Conservation (phyloP, 2,797 vertebrate genomes). For the Acipenser transmontanus region DNA sequence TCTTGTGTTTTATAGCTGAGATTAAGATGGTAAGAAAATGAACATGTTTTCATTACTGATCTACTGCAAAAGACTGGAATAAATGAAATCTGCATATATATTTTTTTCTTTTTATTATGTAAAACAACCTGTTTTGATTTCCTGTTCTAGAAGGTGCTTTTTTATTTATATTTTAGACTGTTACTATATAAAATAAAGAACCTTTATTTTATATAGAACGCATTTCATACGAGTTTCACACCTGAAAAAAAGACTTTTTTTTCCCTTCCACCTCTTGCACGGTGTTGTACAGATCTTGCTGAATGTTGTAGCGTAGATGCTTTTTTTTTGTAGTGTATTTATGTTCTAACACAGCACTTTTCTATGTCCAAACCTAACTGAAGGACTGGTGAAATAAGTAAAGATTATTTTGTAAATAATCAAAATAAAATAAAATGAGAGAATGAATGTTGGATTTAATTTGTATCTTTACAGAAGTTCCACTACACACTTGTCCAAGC, state of each 20-base stretch:
- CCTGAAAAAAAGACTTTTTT: constrained; percentile 31
- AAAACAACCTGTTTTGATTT: constrained; percentile 4
- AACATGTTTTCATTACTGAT: too few relatives aligned
- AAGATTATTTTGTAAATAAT: constrained; percentile 45
- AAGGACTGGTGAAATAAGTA: constrained; percentile 52
- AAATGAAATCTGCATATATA: too few relatives aligned
- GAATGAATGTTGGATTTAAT: constrained; percentile 55
- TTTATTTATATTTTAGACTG: constrained; percentile 23
- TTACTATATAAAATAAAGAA: constrained; percentile 30
- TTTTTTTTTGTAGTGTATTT: constrained; percentile 62
- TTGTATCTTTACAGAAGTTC: constrained; percentile 42
- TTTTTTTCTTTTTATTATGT: not conserved
- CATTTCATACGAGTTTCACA: constrained; percentile 22
- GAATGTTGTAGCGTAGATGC: constrained; percentile 60
- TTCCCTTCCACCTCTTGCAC: constrained; percentile 42
- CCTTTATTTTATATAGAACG: constrained; percentile 20
- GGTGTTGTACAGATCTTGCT: constrained; percentile 63
- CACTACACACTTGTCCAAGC: constrained; percentile 76
- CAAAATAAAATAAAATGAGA: constrained; percentile 34
- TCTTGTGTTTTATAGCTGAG: not conserved
- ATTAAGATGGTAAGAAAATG: not conserved
- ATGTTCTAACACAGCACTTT: constrained; percentile 67
- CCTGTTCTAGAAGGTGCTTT: constrained; percentile 34
- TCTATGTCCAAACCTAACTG: constrained; percentile 39
- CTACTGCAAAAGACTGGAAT: too few relatives aligned